These are phyloP conservation scores for Trachymyrmex cornetzi DNA, from an alignment of 1,140 invertebrate species.

Conservation along the genomic window DNA sequence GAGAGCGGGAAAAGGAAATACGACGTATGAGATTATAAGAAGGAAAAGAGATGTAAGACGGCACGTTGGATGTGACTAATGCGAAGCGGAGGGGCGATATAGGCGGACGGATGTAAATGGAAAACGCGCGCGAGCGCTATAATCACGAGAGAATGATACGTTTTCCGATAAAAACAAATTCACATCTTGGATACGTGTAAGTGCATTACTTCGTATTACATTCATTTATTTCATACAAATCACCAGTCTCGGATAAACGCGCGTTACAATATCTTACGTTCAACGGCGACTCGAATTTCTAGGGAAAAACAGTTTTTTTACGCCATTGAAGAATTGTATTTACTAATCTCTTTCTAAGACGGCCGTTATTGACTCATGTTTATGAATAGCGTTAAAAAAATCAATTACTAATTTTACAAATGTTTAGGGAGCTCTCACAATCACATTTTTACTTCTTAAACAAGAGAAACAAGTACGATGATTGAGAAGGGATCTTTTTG, in stretches of 20 bases:
- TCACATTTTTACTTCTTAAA: neutral
- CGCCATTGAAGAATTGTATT: neutral
- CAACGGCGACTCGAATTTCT: neutral
- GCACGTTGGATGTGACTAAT: slow-evolving; percentile 31
- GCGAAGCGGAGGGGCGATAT: slow-evolving; percentile 32
- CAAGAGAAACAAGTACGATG: neutral
- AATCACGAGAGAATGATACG: slow-evolving; percentile 44
- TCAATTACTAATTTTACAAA: slow-evolving; percentile 1
- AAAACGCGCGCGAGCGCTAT: slow-evolving; percentile 24
- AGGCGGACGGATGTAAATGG: slow-evolving; percentile 46
- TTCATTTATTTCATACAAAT: slow-evolving; percentile 34
- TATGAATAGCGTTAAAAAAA: neutral
- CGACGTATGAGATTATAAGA: slow-evolving; percentile 67
- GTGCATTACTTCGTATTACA: neutral
- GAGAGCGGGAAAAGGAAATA: slow-evolving; percentile 52
- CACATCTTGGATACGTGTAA: neutral
- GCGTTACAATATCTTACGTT: neutral
- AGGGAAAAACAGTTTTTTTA: no score
- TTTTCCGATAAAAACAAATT: slow-evolving; percentile 33
- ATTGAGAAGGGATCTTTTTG: slow-evolving; percentile 26
- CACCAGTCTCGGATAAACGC: neutral
- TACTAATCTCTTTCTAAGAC: neutral
- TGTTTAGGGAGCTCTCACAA: neutral
- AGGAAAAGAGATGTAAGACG: slow-evolving; percentile 54
- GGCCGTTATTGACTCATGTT: neutral